These are phyloP conservation scores for Drosophila pandora DNA, from an alignment of 1,140 invertebrate genomes.

Conservation along the genomic window DNA sequence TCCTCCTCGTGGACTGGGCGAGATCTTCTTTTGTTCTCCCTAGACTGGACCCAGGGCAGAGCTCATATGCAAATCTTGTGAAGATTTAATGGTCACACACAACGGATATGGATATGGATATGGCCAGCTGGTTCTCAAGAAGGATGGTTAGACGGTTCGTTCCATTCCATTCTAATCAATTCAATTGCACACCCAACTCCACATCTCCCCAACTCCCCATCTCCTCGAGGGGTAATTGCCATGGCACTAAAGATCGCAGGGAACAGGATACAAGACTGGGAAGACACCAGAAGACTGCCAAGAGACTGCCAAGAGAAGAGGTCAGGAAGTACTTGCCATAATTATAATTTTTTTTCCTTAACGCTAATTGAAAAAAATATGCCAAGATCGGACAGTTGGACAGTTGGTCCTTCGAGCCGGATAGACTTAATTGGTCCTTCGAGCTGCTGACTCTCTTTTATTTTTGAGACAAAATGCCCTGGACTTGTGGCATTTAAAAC, in stretches of 20 bases:
- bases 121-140: slow-evolving; percentile 27
- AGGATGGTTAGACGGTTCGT: slow-evolving; percentile 10
- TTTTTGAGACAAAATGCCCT: too few species aligned
- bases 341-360: background rate
- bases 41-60: too few species aligned
- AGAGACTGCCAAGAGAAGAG: background rate
- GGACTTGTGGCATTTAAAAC: background rate
- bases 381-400: background rate
- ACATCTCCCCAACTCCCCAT: background rate
- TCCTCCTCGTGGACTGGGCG: slow-evolving; percentile 8
- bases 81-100: slow-evolving; percentile 43
- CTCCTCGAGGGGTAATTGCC: background rate
- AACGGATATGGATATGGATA: slow-evolving; percentile 51
- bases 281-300: too few species aligned
- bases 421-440: too few species aligned
- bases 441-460: too few species aligned
- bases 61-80: slow-evolving; percentile 45
- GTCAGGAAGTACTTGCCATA: background rate
- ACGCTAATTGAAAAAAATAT: background rate
- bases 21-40: slow-evolving; percentile 27
- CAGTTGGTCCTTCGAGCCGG: too few species aligned
- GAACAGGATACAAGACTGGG: background rate
- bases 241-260: background rate
- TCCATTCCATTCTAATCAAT: slow-evolving; percentile 34
- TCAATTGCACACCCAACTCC: slow-evolving; percentile 35